Evolutionary conservation across 1,140 invertebrate species (phyloP).

Genomic region (Neodiprion fabricii): DNA sequence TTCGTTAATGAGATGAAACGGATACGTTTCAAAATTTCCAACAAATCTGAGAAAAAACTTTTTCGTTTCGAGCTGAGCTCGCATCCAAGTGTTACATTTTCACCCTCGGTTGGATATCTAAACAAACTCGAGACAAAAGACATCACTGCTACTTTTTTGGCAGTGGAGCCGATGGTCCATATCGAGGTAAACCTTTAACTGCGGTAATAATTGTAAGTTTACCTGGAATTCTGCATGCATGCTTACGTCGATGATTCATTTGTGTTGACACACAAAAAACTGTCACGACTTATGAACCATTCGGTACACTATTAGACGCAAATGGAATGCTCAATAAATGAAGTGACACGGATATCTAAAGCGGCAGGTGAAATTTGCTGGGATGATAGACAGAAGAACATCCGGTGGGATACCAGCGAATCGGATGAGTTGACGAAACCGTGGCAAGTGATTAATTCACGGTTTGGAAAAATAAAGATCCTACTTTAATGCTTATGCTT

Average conservation of each 20-base stretch:
- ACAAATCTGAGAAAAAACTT: constrained; percentile 37
- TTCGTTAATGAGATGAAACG: constrained; percentile 40
- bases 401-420: constrained; percentile 30
- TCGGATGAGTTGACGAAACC: not conserved
- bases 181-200: constrained; percentile 30
- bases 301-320: constrained; percentile 21
- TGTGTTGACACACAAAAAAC: not conserved
- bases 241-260: too few species aligned
- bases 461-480: not conserved
- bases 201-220: too few species aligned
- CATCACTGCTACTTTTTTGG: constrained; percentile 39
- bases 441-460: not conserved
- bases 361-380: constrained; percentile 25
- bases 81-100: constrained; percentile 38
- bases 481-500: too few species aligned
- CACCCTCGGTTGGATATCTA: constrained; percentile 46
- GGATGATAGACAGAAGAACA: constrained; percentile 41
- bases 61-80: constrained; percentile 46
- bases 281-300: not conserved
- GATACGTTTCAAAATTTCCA: constrained; percentile 41
- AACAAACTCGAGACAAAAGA: constrained; percentile 34
- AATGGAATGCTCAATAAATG: constrained; percentile 36
- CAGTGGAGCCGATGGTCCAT: constrained; percentile 31
- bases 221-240: too few species aligned
- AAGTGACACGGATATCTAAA: constrained; percentile 31